phyloP scores from a whole-genome alignment of 2,797 vertebrate species.

The Betta splendens region DNA sequence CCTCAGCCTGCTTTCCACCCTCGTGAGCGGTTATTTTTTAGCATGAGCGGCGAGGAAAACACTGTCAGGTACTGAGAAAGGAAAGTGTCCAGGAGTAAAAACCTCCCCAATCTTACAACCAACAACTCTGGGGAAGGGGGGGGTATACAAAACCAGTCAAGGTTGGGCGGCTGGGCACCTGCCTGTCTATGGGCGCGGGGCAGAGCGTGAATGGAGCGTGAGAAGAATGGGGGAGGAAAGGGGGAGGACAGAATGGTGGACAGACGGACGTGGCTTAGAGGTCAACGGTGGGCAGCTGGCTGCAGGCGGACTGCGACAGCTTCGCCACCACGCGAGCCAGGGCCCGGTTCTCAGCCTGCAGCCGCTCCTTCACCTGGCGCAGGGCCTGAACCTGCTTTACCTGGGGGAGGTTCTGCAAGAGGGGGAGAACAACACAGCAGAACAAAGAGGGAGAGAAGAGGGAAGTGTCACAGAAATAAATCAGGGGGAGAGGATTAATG shows the following conservation, averaged over 20 bases:
- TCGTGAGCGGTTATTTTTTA: no score
- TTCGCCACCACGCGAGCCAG: conserved; percentile 95
- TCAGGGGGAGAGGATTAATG: conserved; percentile 48
- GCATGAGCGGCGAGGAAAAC: no score
- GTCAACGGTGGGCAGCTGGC: conserved; percentile 87
- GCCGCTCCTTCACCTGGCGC: conserved; percentile 93
- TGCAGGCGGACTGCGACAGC: conserved; percentile 90
- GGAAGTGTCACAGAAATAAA: conserved; percentile 38
- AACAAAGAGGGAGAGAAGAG: conserved; percentile 3
- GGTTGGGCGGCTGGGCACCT: conserved; percentile 84
- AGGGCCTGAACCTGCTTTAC: conserved; percentile 97
- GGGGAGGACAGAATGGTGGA: conserved; percentile 61
- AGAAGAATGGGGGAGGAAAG: conserved; percentile 57
- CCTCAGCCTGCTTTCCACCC: not conserved
- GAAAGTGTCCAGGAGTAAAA: conserved; percentile 56
- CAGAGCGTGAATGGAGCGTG: conserved; percentile 83
- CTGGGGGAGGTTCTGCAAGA: conserved; percentile 93
- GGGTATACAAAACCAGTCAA: conserved; percentile 67
- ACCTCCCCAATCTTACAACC: conserved; percentile 75
- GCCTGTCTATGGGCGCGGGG: conserved; percentile 90
- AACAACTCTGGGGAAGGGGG: conserved; percentile 64
- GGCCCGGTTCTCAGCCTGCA: conserved; percentile 97
- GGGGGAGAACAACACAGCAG: conserved; percentile 9
- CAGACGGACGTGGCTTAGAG: conserved; percentile 81
- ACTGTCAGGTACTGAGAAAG: conserved; percentile 49